Evolutionary conservation across 2,113 vertebrate species (phyloP).

Genomic region (Morone saxatilis): DNA sequence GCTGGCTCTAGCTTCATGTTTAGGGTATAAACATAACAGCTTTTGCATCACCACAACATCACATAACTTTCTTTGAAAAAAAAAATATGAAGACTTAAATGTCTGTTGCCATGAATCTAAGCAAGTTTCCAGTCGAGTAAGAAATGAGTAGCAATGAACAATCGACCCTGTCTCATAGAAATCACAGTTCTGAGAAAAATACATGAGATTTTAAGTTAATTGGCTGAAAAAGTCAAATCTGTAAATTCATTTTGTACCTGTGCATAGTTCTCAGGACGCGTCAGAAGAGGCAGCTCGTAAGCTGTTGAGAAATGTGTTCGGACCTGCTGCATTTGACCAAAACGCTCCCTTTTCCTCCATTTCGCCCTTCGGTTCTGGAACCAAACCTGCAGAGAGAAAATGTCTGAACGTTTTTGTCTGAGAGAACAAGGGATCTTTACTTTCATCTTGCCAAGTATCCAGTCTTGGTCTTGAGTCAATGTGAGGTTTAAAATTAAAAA

Average conservation of each 20-base stretch:
- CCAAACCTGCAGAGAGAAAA: constrained; percentile 90
- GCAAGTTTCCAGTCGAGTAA: constrained; percentile 4
- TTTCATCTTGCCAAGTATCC: constrained; percentile 1
- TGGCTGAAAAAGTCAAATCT: not conserved
- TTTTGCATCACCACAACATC: not conserved
- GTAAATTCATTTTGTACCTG: constrained; percentile 85
- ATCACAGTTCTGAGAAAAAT: not conserved
- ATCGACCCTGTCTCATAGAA: not conserved
- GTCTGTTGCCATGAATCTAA: not conserved
- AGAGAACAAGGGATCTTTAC: not conserved
- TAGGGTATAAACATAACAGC: not conserved
- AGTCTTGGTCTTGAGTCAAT: not conserved
- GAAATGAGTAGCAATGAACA: not conserved
- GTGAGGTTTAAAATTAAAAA: not conserved
- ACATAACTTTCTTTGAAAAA: not conserved
- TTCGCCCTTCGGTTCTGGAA: constrained; percentile 98
- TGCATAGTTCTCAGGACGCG: constrained; percentile 96
- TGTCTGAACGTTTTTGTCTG: constrained; percentile 8
- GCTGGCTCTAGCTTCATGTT: not conserved
- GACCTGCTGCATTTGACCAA: constrained; percentile 99
- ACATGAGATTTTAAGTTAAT: not conserved
- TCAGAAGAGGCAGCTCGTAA: constrained; percentile 95
- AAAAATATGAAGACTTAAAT: not conserved
- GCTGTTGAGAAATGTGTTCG: constrained; percentile 97
- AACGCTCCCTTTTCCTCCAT: constrained; percentile 97